phyloP scores from a whole-genome alignment of 2,888 invertebrate species.

The Trichopria drosophilae region DNA sequence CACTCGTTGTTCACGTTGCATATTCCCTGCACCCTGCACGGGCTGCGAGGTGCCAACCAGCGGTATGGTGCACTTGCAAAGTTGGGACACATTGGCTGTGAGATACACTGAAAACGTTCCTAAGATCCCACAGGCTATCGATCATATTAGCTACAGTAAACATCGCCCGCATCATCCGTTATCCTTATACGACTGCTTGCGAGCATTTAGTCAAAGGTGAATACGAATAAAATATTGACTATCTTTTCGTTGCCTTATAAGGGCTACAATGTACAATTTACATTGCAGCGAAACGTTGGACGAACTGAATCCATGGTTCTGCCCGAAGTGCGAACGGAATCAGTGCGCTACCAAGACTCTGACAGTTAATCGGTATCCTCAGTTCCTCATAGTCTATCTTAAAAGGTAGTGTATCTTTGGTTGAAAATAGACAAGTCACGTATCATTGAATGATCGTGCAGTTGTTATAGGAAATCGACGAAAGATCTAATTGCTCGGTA shows the following conservation, averaged over 20 bases:
- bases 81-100: conserved; percentile 63
- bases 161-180: conserved; percentile 61
- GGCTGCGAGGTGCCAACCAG: conserved; percentile 62
- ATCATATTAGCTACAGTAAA: conserved; percentile 61
- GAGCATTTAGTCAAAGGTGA: conserved; percentile 66
- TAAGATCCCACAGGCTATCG: conserved; percentile 53
- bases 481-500: background rate
- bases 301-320: conserved; percentile 69
- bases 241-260: background rate
- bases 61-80: conserved; percentile 61
- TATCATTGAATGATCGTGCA: too few species aligned
- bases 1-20: conserved; percentile 64
- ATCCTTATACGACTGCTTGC: conserved; percentile 66
- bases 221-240: conserved; percentile 4
- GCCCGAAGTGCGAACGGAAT: conserved; percentile 65
- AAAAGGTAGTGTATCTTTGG: too few species aligned
- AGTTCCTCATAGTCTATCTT: conserved; percentile 67
- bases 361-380: conserved; percentile 67
- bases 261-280: conserved; percentile 1
- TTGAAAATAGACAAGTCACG: too few species aligned
- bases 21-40: conserved; percentile 62
- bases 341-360: conserved; percentile 69
- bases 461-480: background rate
- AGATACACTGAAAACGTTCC: conserved; percentile 56
- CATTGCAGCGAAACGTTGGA: conserved; percentile 65